Conservation (phyloP, 2,113 vertebrate genomes). For the Piliocolobus tephrosceles region DNA sequence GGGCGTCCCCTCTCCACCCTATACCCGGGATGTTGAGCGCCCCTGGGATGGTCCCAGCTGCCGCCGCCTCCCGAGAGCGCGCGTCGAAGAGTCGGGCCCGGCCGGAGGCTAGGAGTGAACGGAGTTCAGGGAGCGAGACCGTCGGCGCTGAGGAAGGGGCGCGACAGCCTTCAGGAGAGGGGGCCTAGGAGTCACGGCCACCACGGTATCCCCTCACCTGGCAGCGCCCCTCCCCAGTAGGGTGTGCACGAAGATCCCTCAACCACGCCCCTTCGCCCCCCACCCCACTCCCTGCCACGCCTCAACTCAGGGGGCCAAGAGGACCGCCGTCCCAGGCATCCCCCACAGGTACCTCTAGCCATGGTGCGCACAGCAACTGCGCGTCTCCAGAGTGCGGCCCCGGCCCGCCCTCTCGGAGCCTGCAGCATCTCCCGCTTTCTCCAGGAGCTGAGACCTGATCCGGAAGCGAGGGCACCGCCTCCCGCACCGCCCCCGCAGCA, state of each 20-base stretch:
- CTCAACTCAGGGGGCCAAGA: background rate
- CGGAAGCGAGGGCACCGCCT: constrained; percentile 39
- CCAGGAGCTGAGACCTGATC: constrained; percentile 1
- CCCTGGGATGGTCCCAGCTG: constrained; percentile 69
- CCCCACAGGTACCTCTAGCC: constrained; percentile 28
- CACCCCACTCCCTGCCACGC: no score
- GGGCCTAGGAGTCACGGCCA: accelerated
- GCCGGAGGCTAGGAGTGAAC: constrained; percentile 54
- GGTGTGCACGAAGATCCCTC: accelerated
- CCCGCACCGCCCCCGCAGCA: background rate
- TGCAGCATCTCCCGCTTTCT: background rate
- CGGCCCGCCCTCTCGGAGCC: accelerated
- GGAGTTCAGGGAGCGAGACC: constrained; percentile 57
- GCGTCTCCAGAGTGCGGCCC: background rate
- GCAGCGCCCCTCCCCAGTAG: background rate
- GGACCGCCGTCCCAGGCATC: background rate
- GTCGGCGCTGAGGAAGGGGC: constrained; percentile 36
- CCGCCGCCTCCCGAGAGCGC: constrained; percentile 64
- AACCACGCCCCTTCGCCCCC: background rate
- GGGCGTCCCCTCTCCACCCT: background rate
- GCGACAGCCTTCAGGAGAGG: background rate
- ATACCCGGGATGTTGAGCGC: constrained; percentile 69
- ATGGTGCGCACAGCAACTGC: background rate
- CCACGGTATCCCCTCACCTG: background rate
- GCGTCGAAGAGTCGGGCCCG: constrained; percentile 61